Evolutionary conservation across 2,888 invertebrate genomes (phyloP).

Genomic region (Epinotia brunnichana): DNA sequence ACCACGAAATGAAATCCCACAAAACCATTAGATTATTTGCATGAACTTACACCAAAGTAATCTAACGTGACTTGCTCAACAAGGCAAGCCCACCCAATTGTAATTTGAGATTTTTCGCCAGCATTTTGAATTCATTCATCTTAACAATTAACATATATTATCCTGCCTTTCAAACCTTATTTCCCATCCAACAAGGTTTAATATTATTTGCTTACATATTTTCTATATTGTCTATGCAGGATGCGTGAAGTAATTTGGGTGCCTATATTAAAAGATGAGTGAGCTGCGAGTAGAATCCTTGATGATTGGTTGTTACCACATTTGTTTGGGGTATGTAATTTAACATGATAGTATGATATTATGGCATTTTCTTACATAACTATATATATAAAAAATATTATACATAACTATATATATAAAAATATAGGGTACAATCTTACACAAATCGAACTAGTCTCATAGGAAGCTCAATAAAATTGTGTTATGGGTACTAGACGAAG

Average conservation of each 20-base stretch:
- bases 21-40: background rate
- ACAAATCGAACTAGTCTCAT: too few species aligned
- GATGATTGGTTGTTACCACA: slow-evolving; percentile 22
- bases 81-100: slow-evolving; percentile 12
- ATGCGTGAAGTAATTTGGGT: slow-evolving; percentile 41
- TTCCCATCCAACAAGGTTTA: background rate
- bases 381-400: background rate
- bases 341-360: background rate
- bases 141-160: slow-evolving; percentile 26
- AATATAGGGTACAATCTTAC: too few species aligned
- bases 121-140: slow-evolving; percentile 29
- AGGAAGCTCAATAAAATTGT: too few species aligned
- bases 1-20: background rate
- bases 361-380: background rate
- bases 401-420: too few species aligned
- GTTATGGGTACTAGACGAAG: too few species aligned
- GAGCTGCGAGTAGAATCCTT: slow-evolving; percentile 35
- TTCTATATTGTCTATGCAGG: slow-evolving; percentile 41
- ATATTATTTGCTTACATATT: slow-evolving; percentile 7
- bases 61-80: slow-evolving; percentile 5
- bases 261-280: slow-evolving; percentile 40
- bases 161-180: slow-evolving; percentile 23
- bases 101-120: slow-evolving; percentile 36
- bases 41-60: background rate
- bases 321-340: background rate